Evolutionary conservation across 2,113 vertebrate species (phyloP), one percentile per base, ranked within the genome.

Genomic region (Cyprinodon brontotheroides): DNA sequence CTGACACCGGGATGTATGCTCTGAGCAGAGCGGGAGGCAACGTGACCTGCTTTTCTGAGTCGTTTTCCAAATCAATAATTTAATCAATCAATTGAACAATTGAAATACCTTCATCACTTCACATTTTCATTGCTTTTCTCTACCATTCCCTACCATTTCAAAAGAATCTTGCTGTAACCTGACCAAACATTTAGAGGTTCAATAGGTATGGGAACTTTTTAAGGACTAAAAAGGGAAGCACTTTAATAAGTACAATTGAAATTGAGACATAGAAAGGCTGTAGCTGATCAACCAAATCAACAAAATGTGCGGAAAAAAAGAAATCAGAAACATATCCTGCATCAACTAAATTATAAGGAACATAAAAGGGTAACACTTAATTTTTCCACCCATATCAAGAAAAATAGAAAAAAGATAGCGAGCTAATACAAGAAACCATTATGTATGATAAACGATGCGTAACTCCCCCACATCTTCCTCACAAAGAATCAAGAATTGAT

Each of bases 311-410:
- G 71, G 68, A 80, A 57, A 82, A 83, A 70, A 43, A 65, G 74
- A 37, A 74, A 70, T 22, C 38, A 15, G 81, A 74, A 80, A 65
- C 60, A 78, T 29, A 43, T 61, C 72, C 61, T 80, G 74, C 79
- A 82, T 83, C 87, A 84, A 85, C 74, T n/a, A 69, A 70, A 72
- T 72, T 29, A 61, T 84, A 84, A 87, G 84, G 73, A 12, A 37
- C 20, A 43, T 37, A 68, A 71, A 41, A 45, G 40, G 47, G 73
- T 74, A 73, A 61, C 65, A 89, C 86, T 78, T 78, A 68, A 63
- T 86, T 73, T 86, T 78, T 78, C 67, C 70, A 89, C 72, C 85
- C 61, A 81, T 70, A 74, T 79, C 68, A 79, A 65, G 70, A 75
- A 53, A 72, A 50, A 50, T 6, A 66, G 61, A 36, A 43, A 60